Evolutionary conservation across 2,888 invertebrate species (phyloP).

Genomic region (Diploptera punctata): DNA sequence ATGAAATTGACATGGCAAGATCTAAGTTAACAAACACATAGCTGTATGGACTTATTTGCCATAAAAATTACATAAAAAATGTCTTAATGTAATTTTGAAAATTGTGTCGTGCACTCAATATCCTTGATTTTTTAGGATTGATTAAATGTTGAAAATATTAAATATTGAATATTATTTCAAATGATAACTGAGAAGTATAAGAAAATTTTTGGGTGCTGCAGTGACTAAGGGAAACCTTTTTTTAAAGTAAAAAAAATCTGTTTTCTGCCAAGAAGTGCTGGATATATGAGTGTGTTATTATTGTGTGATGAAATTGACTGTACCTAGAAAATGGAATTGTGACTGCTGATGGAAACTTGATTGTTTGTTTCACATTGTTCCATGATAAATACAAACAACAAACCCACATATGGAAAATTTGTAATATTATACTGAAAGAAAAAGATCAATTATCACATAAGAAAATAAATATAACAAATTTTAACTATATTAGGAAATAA

Average conservation of each 20-base stretch:
- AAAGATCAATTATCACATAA: no score
- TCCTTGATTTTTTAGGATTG: conserved; percentile 1
- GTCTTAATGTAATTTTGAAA: conserved; percentile 28
- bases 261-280: conserved; percentile 30
- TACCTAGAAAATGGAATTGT: conserved; percentile 13
- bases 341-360: conserved; percentile 12
- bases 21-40: neutral
- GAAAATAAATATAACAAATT: no score
- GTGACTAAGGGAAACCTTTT: neutral
- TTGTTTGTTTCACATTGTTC: neutral
- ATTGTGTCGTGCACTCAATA: conserved; percentile 25
- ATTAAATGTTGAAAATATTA: conserved; percentile 18
- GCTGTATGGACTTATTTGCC: conserved; percentile 21
- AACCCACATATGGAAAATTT: no score
- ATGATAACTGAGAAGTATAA: neutral
- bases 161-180: conserved; percentile 5
- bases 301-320: conserved; percentile 9
- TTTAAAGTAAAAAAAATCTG: conserved; percentile 3
- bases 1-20: neutral
- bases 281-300: neutral
- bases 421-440: no score
- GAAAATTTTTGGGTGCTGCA: conserved; percentile 21
- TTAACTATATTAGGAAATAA: no score
- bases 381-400: no score
- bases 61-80: conserved; percentile 22